Conservation (phyloP, 1,140 invertebrate genomes). For the Thaumetopoea pityocampa region DNA sequence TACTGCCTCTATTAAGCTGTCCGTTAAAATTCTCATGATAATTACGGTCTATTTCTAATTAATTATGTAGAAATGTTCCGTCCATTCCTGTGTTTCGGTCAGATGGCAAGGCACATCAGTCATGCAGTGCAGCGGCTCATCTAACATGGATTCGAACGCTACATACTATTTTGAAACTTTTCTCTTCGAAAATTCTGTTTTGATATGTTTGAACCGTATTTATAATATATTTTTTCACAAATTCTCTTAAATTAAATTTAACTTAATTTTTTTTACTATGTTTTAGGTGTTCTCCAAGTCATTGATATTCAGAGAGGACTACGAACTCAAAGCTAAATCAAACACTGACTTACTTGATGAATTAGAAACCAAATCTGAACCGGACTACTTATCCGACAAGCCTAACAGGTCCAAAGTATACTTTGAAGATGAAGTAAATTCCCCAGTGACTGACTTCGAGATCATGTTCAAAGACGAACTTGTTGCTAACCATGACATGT, state of each 20-base stretch:
- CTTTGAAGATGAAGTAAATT: slow-evolving; percentile 66
- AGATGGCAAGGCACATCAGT: too few species aligned
- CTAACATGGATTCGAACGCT: too few species aligned
- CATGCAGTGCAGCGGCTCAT: too few species aligned
- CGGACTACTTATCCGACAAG: slow-evolving; percentile 54
- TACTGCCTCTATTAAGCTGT: too few species aligned
- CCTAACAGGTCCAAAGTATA: slow-evolving; percentile 67
- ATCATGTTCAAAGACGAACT: slow-evolving; percentile 76
- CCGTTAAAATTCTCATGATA: too few species aligned
- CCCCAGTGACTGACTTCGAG: slow-evolving; percentile 71
- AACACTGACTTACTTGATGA: slow-evolving; percentile 48
- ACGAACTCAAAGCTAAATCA: slow-evolving; percentile 53
- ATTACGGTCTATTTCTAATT: too few species aligned
- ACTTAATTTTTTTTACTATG: neutral
- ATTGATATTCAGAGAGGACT: slow-evolving; percentile 70
- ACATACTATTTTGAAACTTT: too few species aligned
- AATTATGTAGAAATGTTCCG: too few species aligned
- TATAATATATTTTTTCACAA: neutral
- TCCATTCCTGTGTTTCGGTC: too few species aligned
- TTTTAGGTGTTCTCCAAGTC: slow-evolving; percentile 73
- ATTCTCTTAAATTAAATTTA: neutral
- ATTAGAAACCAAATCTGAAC: slow-evolving; percentile 63
- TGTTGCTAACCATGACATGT: slow-evolving; percentile 53
- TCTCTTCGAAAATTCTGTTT: too few species aligned
- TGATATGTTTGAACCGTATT: neutral